Evolutionary conservation across 2,888 invertebrate species (phyloP), one percentile per base, ranked within the genome.

Genomic region (Acleris laterana): DNA sequence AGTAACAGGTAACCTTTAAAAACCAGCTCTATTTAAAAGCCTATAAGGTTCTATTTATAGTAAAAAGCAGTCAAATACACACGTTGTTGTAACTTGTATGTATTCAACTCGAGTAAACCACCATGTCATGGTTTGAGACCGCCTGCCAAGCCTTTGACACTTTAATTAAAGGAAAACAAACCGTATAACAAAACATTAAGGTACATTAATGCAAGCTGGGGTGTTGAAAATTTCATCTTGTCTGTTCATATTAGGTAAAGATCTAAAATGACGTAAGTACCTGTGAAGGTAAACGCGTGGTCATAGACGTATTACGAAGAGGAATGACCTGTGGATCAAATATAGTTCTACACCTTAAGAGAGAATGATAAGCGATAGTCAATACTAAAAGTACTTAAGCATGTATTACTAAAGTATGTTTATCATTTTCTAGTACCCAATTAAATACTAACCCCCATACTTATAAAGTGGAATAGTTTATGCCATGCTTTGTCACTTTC

Each of bases 41-140:
- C n/a, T 5, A 17, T 7, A 46, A 46, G 38, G 49, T 20, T 20
- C 49, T 49, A 20, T 19, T 49, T 11, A 2, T 49, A 28, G 46
- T 4, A 46, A 17, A 44, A 28, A 46, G 17, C 57, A 25, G 25
- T 44, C 44, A 42, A 56, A 44, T 46, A 25, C 56, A 57, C 46
- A 46, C 46, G 25, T 17, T 2, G 42, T 46, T 46, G 25, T 44
- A 13, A 22, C 3, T 5, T 38, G 19, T 55, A 38, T 22, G 46
- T 48, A 48, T 19, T 53, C 46, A 49, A 59, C 19, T 49, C 4
- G 28, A n/a, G 28, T 22, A 57, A 63, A 63, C 62, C 22, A 28
- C 63, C 49, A 19, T 13, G 56, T 56, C 55, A 50, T 57, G 50
- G 56, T 13, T 16, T 5, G 50, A 44, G 63, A 44, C 56, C 63